phyloP scores from a whole-genome alignment of 2,888 invertebrate species.

The Metallyticus violacea region DNA sequence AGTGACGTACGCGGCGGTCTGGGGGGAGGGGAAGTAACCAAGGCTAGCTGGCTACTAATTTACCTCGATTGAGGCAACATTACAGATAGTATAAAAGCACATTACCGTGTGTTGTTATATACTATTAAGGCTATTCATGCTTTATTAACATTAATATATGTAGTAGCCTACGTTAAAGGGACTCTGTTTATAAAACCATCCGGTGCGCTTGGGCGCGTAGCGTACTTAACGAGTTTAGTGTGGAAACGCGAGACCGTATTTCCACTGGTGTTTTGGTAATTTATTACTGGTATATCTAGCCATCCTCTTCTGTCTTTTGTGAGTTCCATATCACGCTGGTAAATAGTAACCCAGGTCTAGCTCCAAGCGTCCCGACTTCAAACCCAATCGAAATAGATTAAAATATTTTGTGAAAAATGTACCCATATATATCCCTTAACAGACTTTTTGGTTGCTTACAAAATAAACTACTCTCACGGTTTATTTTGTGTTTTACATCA shows the following conservation, averaged over 20 bases:
- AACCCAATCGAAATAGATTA: too few species aligned
- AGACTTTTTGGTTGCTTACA: too few species aligned
- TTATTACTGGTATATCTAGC: neutral
- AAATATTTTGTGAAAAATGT: too few species aligned
- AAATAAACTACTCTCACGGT: too few species aligned
- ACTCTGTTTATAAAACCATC: slow-evolving; percentile 10
- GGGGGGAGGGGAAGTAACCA: slow-evolving; percentile 3
- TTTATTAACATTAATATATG: slow-evolving; percentile 24
- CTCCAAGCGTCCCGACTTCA: too few species aligned
- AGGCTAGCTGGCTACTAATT: slow-evolving; percentile 18
- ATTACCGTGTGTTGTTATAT: slow-evolving; percentile 24
- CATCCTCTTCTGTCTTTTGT: neutral
- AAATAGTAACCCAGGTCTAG: too few species aligned
- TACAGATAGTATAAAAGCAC: slow-evolving; percentile 23
- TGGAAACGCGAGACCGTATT: neutral
- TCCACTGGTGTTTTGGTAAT: neutral
- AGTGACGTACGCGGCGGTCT: neutral
- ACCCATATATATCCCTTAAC: too few species aligned
- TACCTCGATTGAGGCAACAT: slow-evolving; percentile 24
- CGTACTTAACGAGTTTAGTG: neutral
- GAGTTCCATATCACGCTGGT: too few species aligned
- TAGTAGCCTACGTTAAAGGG: slow-evolving; percentile 16
- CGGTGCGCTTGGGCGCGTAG: neutral
- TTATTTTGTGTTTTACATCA: too few species aligned
- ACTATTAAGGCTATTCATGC: slow-evolving; percentile 24